Base-by-base conservation (phyloP, 2,888 invertebrate species). In the Campaea margaritaria region DNA sequence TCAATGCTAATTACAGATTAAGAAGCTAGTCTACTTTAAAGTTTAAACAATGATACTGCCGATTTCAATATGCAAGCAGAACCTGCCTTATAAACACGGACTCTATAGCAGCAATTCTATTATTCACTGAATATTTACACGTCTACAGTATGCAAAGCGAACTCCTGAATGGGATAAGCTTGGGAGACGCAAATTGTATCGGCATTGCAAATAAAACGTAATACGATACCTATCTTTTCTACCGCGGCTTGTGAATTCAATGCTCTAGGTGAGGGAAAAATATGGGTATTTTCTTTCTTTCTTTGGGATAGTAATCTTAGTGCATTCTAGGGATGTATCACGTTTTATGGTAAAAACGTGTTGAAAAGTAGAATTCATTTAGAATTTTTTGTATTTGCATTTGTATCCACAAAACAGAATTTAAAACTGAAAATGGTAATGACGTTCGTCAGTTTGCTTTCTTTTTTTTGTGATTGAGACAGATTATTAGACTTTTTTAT, bases 81-180 rank as follows among this genome's bases (percentile, higher is more conserved):
- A 34, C 39, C 38, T 31, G 38, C 39, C 31, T 53, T 34, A 44
- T 53, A 44, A 49, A 58, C 44, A 36, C 36, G 15, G 34, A 36
- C 34, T 53, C 39, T 42, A 21, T 31, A 59, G 54, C 45, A 54
- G 34, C 49, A 49, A 59, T 59, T 59, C 41, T 54, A 46, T 53
- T 58, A 58, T 59, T 59, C 59, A 59, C 54, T 59, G 54, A 59
- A 54, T 54, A 59, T 59, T 59, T 54, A 59, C 44, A 59, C 47
- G 39, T 52, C 51, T 48, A 58, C 59, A 49, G 45, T 53, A 59
- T 54, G 53, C 59, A 59, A 49, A 59, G 48, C 39, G 34, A 44
- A 31, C 47, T 52, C 39, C 42, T 52, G 51, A 53, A 58, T 54
- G 28, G 49, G 58, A 49, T 53, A 59, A 59, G 58, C 58, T 49